Evolutionary conservation across 2,797 vertebrate species (phyloP).

Genomic region (Alectoris magna): DNA sequence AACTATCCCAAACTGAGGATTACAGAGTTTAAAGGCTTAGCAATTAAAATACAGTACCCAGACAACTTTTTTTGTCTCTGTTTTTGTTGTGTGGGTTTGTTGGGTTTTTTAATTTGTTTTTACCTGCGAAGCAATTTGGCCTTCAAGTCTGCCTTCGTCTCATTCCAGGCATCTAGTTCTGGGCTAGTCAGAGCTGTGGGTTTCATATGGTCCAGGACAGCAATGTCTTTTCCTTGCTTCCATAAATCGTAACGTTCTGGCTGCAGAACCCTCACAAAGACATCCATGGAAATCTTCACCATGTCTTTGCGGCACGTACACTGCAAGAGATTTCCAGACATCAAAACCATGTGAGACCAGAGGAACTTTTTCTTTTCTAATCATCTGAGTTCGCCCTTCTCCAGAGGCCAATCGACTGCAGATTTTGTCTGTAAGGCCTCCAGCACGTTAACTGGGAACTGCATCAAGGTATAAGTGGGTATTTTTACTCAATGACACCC

Average conservation of each 20-base stretch:
- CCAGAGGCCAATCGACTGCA: background rate
- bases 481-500: background rate
- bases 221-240: slow-evolving; percentile 94
- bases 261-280: slow-evolving; percentile 95
- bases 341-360: background rate
- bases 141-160: slow-evolving; percentile 83
- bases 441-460: fast-evolving
- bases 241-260: slow-evolving; percentile 94
- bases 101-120: background rate
- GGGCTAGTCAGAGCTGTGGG: slow-evolving; percentile 89
- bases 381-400: background rate
- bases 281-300: slow-evolving; percentile 99
- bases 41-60: background rate
- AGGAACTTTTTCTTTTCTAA: fast-evolving
- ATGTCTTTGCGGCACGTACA: slow-evolving; percentile 95
- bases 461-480: fast-evolving
- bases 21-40: fast-evolving
- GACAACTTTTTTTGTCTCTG: background rate
- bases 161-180: slow-evolving; percentile 90
- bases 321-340: slow-evolving; percentile 46
- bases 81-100: too few species aligned
- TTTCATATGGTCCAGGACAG: slow-evolving; percentile 90
- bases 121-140: slow-evolving; percentile 90
- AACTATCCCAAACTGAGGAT: background rate
- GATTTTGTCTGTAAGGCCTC: fast-evolving